phyloP scores from a whole-genome alignment of 2,113 vertebrate genomes.

The Boulengeromyrus knoepffleri region DNA sequence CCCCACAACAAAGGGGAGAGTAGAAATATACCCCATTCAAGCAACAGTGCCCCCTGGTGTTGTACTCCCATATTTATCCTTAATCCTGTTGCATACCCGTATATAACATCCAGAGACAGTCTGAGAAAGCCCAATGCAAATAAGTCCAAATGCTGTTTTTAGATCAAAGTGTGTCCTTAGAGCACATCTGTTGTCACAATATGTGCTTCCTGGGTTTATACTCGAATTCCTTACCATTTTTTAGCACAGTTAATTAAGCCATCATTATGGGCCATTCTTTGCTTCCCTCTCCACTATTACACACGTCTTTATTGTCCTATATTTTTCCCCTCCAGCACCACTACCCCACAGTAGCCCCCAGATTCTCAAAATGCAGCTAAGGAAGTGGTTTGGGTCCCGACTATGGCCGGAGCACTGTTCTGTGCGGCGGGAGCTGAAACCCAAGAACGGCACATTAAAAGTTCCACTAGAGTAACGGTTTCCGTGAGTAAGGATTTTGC shows the following conservation, averaged over 20 bases:
- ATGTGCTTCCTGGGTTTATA: neutral
- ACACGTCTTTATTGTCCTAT: neutral
- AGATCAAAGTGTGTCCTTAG: neutral
- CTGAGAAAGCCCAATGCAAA: neutral
- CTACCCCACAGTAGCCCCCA: neutral
- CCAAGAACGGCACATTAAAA: conserved; percentile 57
- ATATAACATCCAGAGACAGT: neutral
- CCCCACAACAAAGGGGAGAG: neutral
- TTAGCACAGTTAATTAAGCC: neutral
- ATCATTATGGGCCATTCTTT: neutral
- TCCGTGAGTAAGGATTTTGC: conserved; percentile 49
- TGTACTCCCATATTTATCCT: neutral
- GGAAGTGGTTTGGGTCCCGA: conserved; percentile 62
- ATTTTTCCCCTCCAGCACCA: neutral
- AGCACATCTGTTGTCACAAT: neutral
- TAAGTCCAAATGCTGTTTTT: neutral
- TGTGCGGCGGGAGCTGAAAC: conserved; percentile 49
- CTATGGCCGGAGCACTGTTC: conserved; percentile 44
- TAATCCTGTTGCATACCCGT: neutral
- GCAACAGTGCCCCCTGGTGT: neutral
- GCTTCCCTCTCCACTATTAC: neutral
- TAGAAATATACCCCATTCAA: neutral
- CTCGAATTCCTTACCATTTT: neutral
- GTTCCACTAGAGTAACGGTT: conserved; percentile 64
- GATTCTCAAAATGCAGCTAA: conserved; percentile 28